These are phyloP conservation scores for Lanius collurio DNA, from an alignment of 2,113 vertebrate species.

Conservation along the genomic window DNA sequence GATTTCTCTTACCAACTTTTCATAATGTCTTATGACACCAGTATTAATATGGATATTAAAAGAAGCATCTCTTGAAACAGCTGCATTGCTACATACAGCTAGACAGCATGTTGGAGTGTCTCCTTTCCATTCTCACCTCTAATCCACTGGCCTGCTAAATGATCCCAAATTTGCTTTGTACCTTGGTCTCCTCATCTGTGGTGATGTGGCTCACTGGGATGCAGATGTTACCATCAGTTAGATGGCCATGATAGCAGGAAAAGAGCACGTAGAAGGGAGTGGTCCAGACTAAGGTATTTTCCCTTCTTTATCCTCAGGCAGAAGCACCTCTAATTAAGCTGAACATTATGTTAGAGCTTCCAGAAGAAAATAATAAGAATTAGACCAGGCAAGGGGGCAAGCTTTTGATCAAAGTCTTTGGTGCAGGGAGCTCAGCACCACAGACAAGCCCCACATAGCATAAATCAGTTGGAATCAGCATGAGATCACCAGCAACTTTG, in stretches of 20 bases:
- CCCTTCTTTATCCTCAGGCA: background rate
- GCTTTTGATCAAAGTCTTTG: background rate
- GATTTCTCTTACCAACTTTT: background rate
- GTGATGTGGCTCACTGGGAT: background rate
- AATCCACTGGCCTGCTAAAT: background rate
- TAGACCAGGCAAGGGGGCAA: background rate
- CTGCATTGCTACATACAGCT: background rate
- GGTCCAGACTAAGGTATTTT: background rate
- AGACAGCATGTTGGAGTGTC: background rate
- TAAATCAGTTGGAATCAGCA: background rate
- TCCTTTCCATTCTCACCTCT: background rate
- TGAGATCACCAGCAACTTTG: background rate
- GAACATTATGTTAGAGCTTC: background rate
- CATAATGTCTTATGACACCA: background rate
- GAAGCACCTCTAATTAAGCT: background rate
- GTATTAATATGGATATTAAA: background rate
- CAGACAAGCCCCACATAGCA: background rate
- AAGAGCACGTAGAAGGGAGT: background rate
- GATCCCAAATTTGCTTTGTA: background rate
- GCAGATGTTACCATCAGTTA: background rate
- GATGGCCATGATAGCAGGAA: accelerated
- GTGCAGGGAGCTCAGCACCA: background rate
- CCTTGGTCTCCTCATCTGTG: background rate
- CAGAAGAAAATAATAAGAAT: background rate
- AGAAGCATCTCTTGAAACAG: background rate